These are phyloP conservation scores for Lytechinus variegatus DNA, from an alignment of 35 echinoderm and acorn worm genomes.

Conservation along the genomic window DNA sequence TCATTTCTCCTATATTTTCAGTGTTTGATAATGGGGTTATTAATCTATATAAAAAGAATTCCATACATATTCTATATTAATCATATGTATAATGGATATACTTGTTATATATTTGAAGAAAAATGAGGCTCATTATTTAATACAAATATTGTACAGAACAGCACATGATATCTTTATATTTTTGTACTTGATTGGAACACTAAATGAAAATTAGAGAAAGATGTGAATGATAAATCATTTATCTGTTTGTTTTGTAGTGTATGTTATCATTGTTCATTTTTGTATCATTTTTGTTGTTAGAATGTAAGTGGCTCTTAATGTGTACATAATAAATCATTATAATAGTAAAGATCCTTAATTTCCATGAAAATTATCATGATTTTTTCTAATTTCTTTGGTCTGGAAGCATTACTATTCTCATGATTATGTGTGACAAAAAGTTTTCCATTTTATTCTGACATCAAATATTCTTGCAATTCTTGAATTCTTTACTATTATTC, in stretches of 20 bases:
- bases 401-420: background rate
- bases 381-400: background rate
- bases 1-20: too few species aligned
- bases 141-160: background rate
- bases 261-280: background rate
- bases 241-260: background rate
- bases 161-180: background rate
- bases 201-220: background rate
- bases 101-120: background rate
- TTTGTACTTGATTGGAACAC: background rate
- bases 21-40: too few species aligned
- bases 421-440: background rate
- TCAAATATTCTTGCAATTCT: background rate
- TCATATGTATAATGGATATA: background rate
- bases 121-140: background rate
- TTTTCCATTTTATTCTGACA: background rate
- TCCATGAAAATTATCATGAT: background rate
- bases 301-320: background rate
- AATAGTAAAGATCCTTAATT: background rate
- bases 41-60: too few species aligned
- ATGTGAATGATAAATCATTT: background rate
- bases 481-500: too few species aligned
- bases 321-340: background rate
- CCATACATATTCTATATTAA: too few species aligned
- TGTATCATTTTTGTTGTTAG: background rate